phyloP scores from a whole-genome alignment of 2,113 vertebrate species.

The Calidris pugnax region DNA sequence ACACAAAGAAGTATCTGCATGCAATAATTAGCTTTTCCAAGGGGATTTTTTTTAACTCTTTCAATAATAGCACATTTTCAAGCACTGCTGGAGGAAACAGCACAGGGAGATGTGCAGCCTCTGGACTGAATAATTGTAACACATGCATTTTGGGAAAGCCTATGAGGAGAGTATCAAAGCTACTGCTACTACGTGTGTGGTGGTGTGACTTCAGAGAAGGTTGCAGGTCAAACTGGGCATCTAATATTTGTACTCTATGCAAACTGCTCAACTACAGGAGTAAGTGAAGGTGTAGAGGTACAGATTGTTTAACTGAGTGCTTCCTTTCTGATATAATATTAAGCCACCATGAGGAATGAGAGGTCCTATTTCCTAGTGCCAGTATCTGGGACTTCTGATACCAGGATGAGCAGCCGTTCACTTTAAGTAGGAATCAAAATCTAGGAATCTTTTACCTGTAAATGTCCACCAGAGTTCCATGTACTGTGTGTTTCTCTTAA shows the following conservation, averaged over 20 bases:
- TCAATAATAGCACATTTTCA: constrained; percentile 72
- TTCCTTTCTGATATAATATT: neutral
- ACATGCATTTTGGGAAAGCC: constrained; percentile 16
- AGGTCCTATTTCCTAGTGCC: neutral
- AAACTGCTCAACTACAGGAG: neutral
- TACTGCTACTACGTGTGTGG: neutral
- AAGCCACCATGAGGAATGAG: neutral
- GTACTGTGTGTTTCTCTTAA: neutral
- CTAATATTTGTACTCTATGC: neutral
- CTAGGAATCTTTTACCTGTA: neutral
- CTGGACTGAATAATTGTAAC: constrained; percentile 24
- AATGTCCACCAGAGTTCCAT: neutral
- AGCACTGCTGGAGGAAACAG: constrained; percentile 70
- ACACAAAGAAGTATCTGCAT: constrained; percentile 86
- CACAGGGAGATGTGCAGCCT: constrained; percentile 51
- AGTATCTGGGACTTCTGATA: neutral
- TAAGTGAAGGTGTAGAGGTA: neutral
- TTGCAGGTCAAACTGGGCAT: constrained; percentile 21
- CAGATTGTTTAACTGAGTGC: neutral
- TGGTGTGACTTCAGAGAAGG: constrained; percentile 4
- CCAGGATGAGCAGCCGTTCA: neutral
- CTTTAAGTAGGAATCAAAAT: neutral
- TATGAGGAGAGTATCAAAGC: neutral
- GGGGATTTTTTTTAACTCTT: constrained; percentile 86
- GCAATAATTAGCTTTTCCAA: constrained; percentile 90